Evolutionary conservation across 2,797 vertebrate species (phyloP).

Genomic region (Pseudomugil gertrudae): DNA sequence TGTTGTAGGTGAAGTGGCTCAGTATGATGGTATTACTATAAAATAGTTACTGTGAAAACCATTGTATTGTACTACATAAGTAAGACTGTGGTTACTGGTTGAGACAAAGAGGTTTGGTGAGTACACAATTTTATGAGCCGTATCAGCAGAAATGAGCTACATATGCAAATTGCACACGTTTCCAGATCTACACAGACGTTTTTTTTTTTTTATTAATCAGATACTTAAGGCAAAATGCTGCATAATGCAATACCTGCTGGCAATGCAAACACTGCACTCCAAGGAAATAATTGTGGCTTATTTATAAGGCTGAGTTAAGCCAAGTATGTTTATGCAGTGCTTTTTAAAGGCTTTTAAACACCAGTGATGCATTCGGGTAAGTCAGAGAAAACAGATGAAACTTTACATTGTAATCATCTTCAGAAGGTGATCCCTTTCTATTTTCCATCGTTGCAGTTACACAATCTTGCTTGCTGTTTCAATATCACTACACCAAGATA

Average conservation of each 20-base stretch:
- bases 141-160: not conserved
- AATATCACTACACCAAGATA: constrained; percentile 3
- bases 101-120: not conserved
- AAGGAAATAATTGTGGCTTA: not conserved
- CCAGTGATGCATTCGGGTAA: not conserved
- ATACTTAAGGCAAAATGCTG: not conserved
- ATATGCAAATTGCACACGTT: not conserved
- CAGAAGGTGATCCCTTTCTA: not conserved
- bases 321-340: not conserved
- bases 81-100: not conserved
- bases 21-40: no score
- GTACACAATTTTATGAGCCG: not conserved
- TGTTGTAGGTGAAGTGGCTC: no score
- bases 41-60: no score
- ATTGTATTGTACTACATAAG: not conserved
- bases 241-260: not conserved
- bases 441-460: not conserved
- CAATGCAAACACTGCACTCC: not conserved
- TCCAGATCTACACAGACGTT: not conserved
- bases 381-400: not conserved
- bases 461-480: not conserved
- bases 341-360: not conserved
- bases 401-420: no score
- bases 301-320: not conserved
- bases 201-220: not conserved